Conservation (phyloP, 2,888 invertebrate genomes). For the Acutogordius australiensis region DNA sequence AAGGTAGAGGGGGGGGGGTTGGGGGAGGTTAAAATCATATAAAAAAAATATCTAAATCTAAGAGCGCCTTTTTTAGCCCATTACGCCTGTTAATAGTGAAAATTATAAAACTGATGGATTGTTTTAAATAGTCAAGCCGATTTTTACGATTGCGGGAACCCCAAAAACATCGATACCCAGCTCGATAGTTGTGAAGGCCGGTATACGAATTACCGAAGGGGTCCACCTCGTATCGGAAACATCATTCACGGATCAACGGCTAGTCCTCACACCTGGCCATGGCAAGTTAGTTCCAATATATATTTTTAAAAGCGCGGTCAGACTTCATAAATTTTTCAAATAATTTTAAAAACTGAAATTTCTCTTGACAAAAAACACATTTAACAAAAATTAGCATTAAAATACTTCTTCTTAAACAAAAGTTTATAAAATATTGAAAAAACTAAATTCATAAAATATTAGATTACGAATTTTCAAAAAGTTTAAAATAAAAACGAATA, state of each 20-base stretch:
- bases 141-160: slow-evolving; percentile 7
- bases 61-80: no score
- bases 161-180: background rate
- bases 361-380: no score
- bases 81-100: no score
- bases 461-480: no score
- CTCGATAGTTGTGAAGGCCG: background rate
- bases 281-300: slow-evolving; percentile 7
- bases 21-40: background rate
- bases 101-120: no score
- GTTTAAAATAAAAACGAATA: no score
- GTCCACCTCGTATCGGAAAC: background rate
- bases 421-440: no score
- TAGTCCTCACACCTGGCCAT: slow-evolving; percentile 10
- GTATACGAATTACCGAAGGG: background rate
- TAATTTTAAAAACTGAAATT: background rate
- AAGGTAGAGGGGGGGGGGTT: background rate
- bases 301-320: no score
- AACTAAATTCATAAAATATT: no score
- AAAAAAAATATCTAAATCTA: no score
- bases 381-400: no score
- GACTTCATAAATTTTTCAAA: background rate
- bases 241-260: slow-evolving; percentile 6
- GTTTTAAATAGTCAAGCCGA: background rate
- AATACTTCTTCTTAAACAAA: no score